Conservation (phyloP, 2,113 vertebrate species). For the Bujurquina vittata region DNA sequence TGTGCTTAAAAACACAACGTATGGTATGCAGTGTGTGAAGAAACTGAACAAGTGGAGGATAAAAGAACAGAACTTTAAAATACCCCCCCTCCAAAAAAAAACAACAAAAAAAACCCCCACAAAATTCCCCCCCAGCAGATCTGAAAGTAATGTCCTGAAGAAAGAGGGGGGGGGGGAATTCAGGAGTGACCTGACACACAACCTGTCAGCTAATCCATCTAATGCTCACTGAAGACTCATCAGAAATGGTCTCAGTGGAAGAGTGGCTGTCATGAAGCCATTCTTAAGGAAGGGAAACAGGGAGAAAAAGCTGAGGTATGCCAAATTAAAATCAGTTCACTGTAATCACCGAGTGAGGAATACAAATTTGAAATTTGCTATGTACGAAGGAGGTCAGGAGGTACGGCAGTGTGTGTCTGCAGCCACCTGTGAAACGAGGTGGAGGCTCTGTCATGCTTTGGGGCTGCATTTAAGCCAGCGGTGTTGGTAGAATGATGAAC, state of each 20-base stretch:
- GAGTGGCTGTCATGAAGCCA: not conserved
- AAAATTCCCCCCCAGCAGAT: too few relatives aligned
- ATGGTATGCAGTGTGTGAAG: too few relatives aligned
- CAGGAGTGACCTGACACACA: too few relatives aligned
- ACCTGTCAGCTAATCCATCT: not conserved
- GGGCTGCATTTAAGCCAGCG: too few relatives aligned
- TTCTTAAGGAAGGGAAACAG: not conserved
- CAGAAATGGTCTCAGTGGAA: not conserved
- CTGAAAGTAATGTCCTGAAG: too few relatives aligned
- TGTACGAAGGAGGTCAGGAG: too few relatives aligned
- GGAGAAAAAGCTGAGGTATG: not conserved
- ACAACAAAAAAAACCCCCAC: too few relatives aligned
- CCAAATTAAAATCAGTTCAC: not conserved
- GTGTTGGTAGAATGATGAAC: not conserved
- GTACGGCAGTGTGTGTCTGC: not conserved
- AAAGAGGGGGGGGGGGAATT: too few relatives aligned
- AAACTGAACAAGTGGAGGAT: not conserved
- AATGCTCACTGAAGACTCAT: not conserved
- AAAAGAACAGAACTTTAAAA: too few relatives aligned
- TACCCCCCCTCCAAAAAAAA: too few relatives aligned
- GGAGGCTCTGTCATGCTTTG: too few relatives aligned
- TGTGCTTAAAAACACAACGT: not conserved
- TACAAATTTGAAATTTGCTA: not conserved
- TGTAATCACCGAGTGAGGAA: not conserved
- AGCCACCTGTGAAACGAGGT: not conserved